Conservation (phyloP, 2,888 invertebrate species). For the Anoncus sp. region DNA sequence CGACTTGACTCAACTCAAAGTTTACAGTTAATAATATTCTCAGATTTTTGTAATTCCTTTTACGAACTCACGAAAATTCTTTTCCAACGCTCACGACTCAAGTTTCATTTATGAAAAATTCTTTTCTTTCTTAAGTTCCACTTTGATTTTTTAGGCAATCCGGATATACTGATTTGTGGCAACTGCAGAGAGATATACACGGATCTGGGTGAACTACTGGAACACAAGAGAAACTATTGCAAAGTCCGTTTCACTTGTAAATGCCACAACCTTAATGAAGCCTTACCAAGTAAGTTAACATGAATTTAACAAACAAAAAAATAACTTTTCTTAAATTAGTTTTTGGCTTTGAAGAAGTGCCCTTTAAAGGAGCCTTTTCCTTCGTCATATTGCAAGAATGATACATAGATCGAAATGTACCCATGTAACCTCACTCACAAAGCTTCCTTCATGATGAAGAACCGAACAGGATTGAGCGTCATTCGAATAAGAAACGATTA, state of each 20-base stretch:
- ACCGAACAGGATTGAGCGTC: background rate
- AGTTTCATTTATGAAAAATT: background rate
- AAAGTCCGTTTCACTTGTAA: slow-evolving; percentile 89
- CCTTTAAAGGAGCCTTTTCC: too few species aligned
- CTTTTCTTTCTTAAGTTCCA: slow-evolving; percentile 38
- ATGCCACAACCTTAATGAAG: slow-evolving; percentile 86
- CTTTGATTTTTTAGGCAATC: slow-evolving; percentile 86
- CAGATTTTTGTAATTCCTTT: slow-evolving; percentile 3
- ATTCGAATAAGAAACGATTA: too few species aligned
- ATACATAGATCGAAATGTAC: too few species aligned
- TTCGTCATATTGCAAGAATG: too few species aligned
- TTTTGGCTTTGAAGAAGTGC: too few species aligned
- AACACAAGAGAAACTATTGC: slow-evolving; percentile 90
- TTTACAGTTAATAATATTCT: slow-evolving; percentile 85
- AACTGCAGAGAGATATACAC: slow-evolving; percentile 90
- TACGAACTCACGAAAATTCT: slow-evolving; percentile 16
- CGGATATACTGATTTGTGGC: slow-evolving; percentile 91
- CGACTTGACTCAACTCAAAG: slow-evolving; percentile 86
- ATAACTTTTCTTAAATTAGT: background rate
- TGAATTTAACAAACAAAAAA: background rate
- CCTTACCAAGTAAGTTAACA: slow-evolving; percentile 83
- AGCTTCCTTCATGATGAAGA: too few species aligned
- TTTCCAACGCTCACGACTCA: background rate
- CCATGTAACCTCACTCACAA: too few species aligned
- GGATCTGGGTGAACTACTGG: slow-evolving; percentile 88